Conservation (phyloP, 2,888 invertebrate species). For the Troilus luridus region DNA sequence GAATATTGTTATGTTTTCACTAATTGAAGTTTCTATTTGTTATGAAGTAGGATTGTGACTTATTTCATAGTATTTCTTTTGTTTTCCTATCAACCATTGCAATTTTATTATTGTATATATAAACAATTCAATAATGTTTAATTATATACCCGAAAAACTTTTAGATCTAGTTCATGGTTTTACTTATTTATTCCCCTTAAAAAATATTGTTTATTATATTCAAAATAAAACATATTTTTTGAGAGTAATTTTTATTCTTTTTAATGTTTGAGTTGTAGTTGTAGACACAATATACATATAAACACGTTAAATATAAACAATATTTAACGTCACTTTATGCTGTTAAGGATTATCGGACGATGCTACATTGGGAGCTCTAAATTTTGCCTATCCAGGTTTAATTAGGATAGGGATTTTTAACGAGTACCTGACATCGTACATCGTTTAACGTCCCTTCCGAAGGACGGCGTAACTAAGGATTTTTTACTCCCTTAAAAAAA, state of each 20-base stretch:
- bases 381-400: no score
- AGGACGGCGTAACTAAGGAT: no score
- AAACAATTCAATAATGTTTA: constrained; percentile 15
- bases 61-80: constrained; percentile 41
- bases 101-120: constrained; percentile 33
- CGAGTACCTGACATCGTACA: no score
- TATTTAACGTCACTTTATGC: no score
- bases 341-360: no score
- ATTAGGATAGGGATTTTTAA: no score
- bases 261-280: neutral
- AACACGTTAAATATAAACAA: no score
- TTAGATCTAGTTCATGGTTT: constrained; percentile 44
- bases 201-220: constrained; percentile 39
- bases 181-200: constrained; percentile 46
- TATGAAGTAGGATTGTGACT: constrained; percentile 37
- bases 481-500: no score
- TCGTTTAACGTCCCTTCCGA: no score
- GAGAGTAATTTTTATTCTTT: neutral
- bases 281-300: no score
- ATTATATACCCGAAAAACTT: constrained; percentile 24
- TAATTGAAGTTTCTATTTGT: constrained; percentile 48
- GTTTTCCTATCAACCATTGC: constrained; percentile 6
- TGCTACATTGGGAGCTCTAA: no score
- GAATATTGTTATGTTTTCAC: constrained; percentile 46
- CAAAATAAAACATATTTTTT: constrained; percentile 37